Percentiles rank a stretch among this genome's conserved stretches.
Conservation (phyloP, 2,113 vertebrate species). For the Larimichthys polyactis region DNA sequence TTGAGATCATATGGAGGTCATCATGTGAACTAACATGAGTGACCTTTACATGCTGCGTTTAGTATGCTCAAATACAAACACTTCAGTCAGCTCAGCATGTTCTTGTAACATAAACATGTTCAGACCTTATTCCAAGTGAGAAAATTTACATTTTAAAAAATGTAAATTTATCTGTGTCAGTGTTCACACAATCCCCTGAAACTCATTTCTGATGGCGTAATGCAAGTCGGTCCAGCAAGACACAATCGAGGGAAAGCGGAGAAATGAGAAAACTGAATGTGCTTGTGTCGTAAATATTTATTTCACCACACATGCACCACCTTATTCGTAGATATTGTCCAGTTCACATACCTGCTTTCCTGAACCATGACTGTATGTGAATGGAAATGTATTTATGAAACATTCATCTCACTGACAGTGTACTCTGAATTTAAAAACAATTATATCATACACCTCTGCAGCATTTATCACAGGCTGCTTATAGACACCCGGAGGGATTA, state of each 20-base stretch:
- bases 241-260: neutral
- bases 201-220: neutral
- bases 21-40: neutral
- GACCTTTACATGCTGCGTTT: neutral
- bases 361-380: neutral
- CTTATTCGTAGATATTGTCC: neutral
- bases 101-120: neutral
- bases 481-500: neutral
- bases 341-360: neutral
- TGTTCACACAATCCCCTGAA: neutral
- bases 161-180: neutral
- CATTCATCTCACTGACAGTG: neutral
- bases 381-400: neutral
- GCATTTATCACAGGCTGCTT: conserved; percentile 4
- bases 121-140: neutral
- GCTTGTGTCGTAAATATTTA: conserved; percentile 29
- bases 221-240: neutral
- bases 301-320: conserved; percentile 3
- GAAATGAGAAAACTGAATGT: neutral
- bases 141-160: neutral
- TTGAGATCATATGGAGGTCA: neutral
- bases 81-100: neutral
- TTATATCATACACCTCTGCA: neutral
- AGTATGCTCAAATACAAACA: neutral
- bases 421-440: neutral